These are phyloP conservation scores for Pectinophora gossypiella DNA, from an alignment of 1,140 invertebrate genomes.

Conservation along the genomic window DNA sequence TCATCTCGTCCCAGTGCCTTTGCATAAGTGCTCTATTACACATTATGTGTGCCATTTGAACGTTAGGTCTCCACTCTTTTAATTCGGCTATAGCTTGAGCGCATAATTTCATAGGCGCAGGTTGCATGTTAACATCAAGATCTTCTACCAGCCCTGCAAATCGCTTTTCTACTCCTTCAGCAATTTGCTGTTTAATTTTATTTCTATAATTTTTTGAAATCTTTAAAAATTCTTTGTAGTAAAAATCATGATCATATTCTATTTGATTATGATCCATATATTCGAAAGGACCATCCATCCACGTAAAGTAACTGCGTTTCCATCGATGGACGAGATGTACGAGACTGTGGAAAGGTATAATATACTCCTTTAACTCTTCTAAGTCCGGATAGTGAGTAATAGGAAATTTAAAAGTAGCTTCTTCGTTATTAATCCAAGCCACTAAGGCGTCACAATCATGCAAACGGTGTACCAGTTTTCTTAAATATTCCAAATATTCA, in stretches of 20 bases:
- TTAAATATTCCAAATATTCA: constrained; percentile 82
- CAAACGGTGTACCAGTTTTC: constrained; percentile 84
- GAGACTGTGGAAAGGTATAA: constrained; percentile 82
- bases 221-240: constrained; percentile 84
- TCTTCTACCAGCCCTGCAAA: constrained; percentile 85
- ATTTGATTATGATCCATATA: constrained; percentile 84
- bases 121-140: constrained; percentile 84
- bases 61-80: constrained; percentile 87
- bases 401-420: constrained; percentile 89
- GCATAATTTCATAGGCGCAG: constrained; percentile 86
- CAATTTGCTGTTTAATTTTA: constrained; percentile 85
- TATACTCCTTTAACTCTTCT: constrained; percentile 82
- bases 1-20: constrained; percentile 95
- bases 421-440: constrained; percentile 92
- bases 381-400: constrained; percentile 84
- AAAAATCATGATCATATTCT: constrained; percentile 83
- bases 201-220: constrained; percentile 88
- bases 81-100: constrained; percentile 82
- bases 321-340: constrained; percentile 80
- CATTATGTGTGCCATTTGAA: constrained; percentile 88
- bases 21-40: constrained; percentile 92
- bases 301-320: constrained; percentile 88
- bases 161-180: constrained; percentile 79
- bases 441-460: constrained; percentile 83
- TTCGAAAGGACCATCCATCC: constrained; percentile 94